Conservation (phyloP, 2,797 vertebrate genomes). For the Syndactyla subalaris region DNA sequence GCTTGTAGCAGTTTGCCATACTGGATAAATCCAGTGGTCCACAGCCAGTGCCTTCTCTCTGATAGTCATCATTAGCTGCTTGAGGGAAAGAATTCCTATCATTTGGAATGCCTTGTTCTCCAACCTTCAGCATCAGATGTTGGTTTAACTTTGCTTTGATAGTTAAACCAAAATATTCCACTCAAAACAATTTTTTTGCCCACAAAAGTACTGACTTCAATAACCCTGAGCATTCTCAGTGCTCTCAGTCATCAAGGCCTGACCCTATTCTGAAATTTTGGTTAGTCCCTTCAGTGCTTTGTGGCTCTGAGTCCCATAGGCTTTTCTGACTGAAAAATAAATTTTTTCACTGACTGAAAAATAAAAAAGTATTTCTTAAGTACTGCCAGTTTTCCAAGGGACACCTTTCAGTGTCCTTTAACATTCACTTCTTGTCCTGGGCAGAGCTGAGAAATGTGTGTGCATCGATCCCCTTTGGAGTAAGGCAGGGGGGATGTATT, state of each 20-base stretch:
- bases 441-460: background rate
- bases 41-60: background rate
- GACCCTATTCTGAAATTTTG: background rate
- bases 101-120: background rate
- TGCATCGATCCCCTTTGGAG: accelerated
- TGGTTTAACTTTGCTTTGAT: background rate
- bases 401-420: background rate
- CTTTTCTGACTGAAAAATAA: too few relatives aligned
- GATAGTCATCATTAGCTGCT: background rate
- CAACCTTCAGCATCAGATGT: background rate
- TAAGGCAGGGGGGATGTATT: background rate
- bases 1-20: background rate
- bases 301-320: background rate
- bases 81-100: background rate
- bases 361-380: background rate
- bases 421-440: background rate
- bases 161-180: background rate
- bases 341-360: background rate
- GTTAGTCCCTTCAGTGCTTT: background rate
- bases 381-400: background rate
- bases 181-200: background rate
- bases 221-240: background rate
- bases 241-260: background rate
- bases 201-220: background rate
- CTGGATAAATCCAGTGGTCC: background rate